Conservation (phyloP, 2,113 vertebrate genomes). For the Stegostoma tigrinum region DNA sequence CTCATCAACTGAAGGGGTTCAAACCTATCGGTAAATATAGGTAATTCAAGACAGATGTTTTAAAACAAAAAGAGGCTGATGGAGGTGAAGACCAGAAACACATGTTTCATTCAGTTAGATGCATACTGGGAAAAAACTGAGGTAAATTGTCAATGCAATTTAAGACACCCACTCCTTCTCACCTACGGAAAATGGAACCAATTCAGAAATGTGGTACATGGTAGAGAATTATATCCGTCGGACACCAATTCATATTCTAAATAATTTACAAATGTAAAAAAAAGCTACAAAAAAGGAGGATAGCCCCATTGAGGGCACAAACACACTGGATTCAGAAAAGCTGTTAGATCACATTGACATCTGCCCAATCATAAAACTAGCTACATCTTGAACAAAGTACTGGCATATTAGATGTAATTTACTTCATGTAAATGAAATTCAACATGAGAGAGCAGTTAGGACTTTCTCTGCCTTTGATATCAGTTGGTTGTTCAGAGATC, state of each 20-base stretch:
- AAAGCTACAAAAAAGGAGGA: background rate
- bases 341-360: background rate
- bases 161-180: background rate
- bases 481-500: background rate
- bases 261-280: background rate
- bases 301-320: background rate
- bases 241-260: background rate
- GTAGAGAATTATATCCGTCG: background rate
- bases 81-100: background rate
- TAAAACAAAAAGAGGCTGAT: background rate
- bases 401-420: constrained; percentile 7
- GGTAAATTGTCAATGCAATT: background rate
- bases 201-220: background rate
- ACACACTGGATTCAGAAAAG: background rate
- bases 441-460: background rate
- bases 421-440: constrained; percentile 23
- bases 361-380: background rate
- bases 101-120: background rate
- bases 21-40: background rate
- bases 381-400: background rate
- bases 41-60: background rate
- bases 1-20: background rate
- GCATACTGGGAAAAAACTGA: background rate
- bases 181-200: background rate
- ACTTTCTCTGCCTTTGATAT: background rate